Evolutionary conservation across 2,797 vertebrate species (phyloP), one percentile per base, ranked within the genome.

Genomic region (Leuciscus waleckii): DNA sequence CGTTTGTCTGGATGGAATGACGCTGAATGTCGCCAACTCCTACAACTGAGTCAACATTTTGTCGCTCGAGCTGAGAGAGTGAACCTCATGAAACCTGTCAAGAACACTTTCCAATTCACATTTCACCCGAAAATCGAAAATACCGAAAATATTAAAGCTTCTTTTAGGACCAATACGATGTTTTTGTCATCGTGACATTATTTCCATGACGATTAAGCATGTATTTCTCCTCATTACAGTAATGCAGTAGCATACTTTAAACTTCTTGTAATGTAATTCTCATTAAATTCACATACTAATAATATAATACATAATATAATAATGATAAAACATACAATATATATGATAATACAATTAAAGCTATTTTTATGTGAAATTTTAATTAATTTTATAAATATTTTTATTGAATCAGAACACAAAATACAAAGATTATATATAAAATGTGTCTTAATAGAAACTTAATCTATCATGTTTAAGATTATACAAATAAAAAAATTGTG

Each of bases 1-100:
- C 5, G 2, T 49, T 58, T 23, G 79, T 70, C 79, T 81, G 79
- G 23, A 56, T 81, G 79, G 23, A 56, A 71, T 41, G 26, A 71
- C 1, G n/a, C 49, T 56, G 32, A 3, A 19, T 29, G 79, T 70
- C 23, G 35, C 14, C 78, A 80, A 79, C 77, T 46, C 23, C 32
- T 43, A 37, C 56, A 70, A 56, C 65, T 69, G 46, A 81, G 32
- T 69, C 23, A 56, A 56, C 67, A 41, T 41, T 58, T 58, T 58
- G 79, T 51, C 13, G 0, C 43, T n/a, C 10, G 23, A 80, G 13
- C 43, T 1, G 1, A 68, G 3, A 41, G 76, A 43, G 58, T 43
- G n/a, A 63, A 63, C 35, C 14, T 41, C 23, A 17, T n/a, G 21
- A 58, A 77, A 77, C 10, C 39, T 35, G 17, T 68, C 65, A 21